phyloP scores from a whole-genome alignment of 2,888 invertebrate genomes.

The Caenorhabditis angaria region DNA sequence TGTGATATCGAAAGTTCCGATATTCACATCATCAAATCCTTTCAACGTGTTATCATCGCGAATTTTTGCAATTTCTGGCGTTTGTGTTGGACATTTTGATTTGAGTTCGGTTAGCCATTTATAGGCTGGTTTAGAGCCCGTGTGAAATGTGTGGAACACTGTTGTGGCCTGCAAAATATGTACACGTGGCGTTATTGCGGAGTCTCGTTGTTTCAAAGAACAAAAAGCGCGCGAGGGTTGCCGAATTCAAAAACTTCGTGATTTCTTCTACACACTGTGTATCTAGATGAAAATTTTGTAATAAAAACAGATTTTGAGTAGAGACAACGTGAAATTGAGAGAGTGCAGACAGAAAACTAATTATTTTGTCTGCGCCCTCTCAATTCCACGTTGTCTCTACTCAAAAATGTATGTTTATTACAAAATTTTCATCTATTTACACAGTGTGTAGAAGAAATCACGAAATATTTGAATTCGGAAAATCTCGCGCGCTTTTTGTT shows the following conservation, averaged over 20 bases:
- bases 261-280: not conserved
- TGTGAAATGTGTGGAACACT: constrained; percentile 70
- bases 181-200: too few relatives aligned
- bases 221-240: not conserved
- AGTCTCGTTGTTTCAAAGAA: not conserved
- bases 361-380: too few relatives aligned
- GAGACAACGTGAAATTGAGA: too few relatives aligned
- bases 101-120: constrained; percentile 61
- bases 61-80: constrained; percentile 9
- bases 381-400: too few relatives aligned
- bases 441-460: not conserved
- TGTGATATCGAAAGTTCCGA: constrained; percentile 61
- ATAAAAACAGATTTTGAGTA: too few relatives aligned
- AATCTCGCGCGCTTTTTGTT: not conserved
- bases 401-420: too few relatives aligned
- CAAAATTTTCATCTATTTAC: not conserved
- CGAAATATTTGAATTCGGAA: not conserved
- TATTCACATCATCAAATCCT: constrained; percentile 66
- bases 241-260: not conserved
- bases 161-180: constrained; percentile 60
- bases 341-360: too few relatives aligned
- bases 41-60: constrained; percentile 53
- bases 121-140: constrained; percentile 66
- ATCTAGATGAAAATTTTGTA: not conserved
- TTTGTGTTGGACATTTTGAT: constrained; percentile 52